Base-by-base conservation (phyloP, 2,888 invertebrate genomes). In the Petrophora chlorosata region DNA sequence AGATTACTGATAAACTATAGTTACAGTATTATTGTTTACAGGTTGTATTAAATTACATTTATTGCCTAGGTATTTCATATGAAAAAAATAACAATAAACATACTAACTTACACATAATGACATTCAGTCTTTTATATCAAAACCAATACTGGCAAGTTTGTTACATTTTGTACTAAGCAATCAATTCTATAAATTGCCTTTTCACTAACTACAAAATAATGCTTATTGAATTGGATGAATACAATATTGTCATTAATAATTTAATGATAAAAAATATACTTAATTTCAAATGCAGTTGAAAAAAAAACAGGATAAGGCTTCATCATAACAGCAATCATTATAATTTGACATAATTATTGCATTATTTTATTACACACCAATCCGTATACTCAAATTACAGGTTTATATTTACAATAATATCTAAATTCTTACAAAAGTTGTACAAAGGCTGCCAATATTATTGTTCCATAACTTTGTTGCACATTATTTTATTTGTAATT, bases 61-160 rank as follows among this genome's bases (percentile, higher is more conserved):
- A 78, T 67, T 78, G 62, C 70, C 70, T 76, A 79, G 55, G 32
- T 38, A 35, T 53, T 53, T 65, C 70, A 72, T 70, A 76, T 70
- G 73, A 42, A 78, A 63, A 79, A 78, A 81, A 79, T 82, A 86
- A 85, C 79, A 84, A 79, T 79, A 67, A 69, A 57, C 56, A 65
- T 65, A 67, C 54, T 63, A 63, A 65, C 76, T 81, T 76, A 82
- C 71, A 76, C 80, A 81, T 83, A 79, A 88, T 76, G 88, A 89
- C 86, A 82, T 85, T 90, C 90, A 90, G 90, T 90, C 90, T 90
- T 88, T 84, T 85, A 83, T 70, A 86, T 85, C 76, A 83, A 80
- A 89, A 88, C 90, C 90, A 90, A 90, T 90, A 90, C 89, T 90
- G 90, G 90, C 90, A 90, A 90, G 89, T 88, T 87, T 84, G 82